phyloP scores from a whole-genome alignment of 2,113 vertebrate genomes.

The Raphicerus campestris region DNA sequence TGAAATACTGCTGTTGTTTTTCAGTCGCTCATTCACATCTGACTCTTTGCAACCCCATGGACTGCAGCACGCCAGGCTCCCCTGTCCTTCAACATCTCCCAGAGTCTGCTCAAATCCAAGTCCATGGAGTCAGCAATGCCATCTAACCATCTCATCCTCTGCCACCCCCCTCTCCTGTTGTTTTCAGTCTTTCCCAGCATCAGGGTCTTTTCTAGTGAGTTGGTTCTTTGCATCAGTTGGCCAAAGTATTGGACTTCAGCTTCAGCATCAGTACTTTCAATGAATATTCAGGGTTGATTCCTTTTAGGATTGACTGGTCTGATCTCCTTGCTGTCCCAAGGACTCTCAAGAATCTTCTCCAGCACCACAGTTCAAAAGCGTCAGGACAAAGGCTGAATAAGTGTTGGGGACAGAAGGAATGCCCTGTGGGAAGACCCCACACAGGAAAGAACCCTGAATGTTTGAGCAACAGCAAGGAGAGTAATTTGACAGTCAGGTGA shows the following conservation, averaged over 20 bases:
- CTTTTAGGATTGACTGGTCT: not conserved
- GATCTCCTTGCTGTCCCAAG: not conserved
- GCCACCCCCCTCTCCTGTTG: not conserved
- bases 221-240: not conserved
- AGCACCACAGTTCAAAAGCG: not conserved
- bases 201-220: not conserved
- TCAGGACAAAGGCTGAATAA: not conserved
- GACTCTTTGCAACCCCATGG: not conserved
- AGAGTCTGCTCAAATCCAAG: not conserved
- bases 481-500: rapidly evolving
- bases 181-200: not conserved
- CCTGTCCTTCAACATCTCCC: not conserved
- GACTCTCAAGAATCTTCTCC: not conserved
- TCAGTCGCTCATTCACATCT: not conserved
- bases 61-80: not conserved
- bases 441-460: not conserved
- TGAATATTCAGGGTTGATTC: not conserved
- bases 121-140: not conserved
- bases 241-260: not conserved
- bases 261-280: not conserved
- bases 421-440: rapidly evolving
- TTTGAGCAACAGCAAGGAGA: not conserved
- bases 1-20: not conserved
- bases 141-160: not conserved
- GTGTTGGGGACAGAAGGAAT: not conserved